phyloP scores from a whole-genome alignment of 2,797 vertebrate genomes.

The Gallinago nigripennis region DNA sequence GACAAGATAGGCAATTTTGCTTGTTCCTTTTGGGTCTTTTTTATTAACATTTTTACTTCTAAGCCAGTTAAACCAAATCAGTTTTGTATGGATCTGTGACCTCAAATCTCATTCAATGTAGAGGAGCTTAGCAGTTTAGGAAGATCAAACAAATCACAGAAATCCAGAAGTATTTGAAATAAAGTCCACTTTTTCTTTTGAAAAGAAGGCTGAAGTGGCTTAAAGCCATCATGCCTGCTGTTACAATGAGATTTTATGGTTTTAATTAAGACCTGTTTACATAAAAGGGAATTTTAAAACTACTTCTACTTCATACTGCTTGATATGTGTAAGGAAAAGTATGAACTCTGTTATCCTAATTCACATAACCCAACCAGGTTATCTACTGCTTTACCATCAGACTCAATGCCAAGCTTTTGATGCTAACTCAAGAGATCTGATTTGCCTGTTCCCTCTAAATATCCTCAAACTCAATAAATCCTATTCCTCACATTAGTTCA shows the following conservation, averaged over 20 bases:
- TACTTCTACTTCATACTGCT: not conserved
- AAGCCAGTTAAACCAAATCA: slow-evolving; percentile 26
- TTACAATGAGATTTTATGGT: not conserved
- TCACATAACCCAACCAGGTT: not conserved
- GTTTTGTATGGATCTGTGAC: slow-evolving; percentile 4
- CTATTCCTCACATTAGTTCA: not conserved
- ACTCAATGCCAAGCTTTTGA: not conserved
- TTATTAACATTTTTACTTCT: not conserved
- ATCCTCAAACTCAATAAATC: not conserved
- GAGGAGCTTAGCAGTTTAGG: slow-evolving; percentile 19
- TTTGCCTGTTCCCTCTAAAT: not conserved
- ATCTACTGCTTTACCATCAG: not conserved
- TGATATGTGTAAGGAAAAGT: not conserved
- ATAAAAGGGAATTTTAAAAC: not conserved
- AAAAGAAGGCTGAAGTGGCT: not conserved
- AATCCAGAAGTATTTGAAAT: slow-evolving; percentile 2
- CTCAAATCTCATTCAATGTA: not conserved
- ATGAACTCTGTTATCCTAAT: not conserved
- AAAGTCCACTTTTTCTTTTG: not conserved
- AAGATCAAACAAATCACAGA: slow-evolving; percentile 47
- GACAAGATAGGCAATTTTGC: not conserved
- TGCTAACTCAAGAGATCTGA: not conserved
- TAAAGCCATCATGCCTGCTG: not conserved
- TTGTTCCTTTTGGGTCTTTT: not conserved
- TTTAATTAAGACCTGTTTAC: not conserved